phyloP scores from a whole-genome alignment of 2,888 invertebrate species.

The Ormyrus pomaceus region DNA sequence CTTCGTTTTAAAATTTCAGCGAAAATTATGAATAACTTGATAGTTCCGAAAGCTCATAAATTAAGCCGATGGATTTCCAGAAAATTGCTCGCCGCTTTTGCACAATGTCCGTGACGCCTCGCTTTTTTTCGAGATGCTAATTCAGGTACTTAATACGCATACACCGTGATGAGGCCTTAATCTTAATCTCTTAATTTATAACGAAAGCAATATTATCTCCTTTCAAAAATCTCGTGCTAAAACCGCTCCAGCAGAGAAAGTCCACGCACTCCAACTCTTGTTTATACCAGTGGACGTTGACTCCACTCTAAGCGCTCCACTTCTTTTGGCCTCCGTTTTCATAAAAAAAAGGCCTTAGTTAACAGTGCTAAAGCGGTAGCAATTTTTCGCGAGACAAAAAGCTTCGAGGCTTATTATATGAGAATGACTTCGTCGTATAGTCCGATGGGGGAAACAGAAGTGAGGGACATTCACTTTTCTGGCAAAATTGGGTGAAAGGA shows the following conservation, averaged over 20 bases:
- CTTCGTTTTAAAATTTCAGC: no score
- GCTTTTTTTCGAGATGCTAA: background rate
- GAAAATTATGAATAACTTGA: no score
- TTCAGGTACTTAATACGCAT: no score
- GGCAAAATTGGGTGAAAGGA: no score
- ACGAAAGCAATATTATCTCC: background rate
- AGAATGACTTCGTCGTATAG: no score
- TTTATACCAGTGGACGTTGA: background rate
- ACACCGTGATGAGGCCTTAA: background rate
- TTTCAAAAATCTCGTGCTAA: background rate
- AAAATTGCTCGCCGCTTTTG: background rate
- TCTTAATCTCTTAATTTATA: conserved; percentile 8
- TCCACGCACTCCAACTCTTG: background rate
- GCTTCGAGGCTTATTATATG: no score
- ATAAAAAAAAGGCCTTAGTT: no score
- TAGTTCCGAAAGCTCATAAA: no score
- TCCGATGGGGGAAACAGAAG: no score
- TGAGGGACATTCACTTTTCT: no score
- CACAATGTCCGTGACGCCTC: background rate
- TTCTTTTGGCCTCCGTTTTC: background rate
- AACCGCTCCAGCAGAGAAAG: background rate
- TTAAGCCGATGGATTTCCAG: background rate
- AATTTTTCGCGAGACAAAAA: no score
- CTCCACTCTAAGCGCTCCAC: background rate
- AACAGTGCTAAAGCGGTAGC: no score